These are phyloP conservation scores for Herpailurus yagouaroundi DNA, from an alignment of 2,113 vertebrate species.

Conservation along the genomic window DNA sequence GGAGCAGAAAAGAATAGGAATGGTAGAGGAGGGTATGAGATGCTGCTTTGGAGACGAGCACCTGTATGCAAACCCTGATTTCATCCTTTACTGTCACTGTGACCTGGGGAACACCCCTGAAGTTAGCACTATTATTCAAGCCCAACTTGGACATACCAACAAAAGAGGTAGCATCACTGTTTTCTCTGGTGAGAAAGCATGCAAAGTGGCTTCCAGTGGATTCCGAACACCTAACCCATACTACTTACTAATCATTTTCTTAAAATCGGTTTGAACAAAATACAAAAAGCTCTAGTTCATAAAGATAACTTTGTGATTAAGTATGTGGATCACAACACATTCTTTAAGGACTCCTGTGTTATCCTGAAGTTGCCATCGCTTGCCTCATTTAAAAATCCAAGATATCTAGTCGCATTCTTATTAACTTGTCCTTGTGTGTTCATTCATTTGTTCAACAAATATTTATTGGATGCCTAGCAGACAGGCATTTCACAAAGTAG, in stretches of 20 bases:
- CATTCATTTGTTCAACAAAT: conserved; percentile 14
- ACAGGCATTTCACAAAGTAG: conserved; percentile 13
- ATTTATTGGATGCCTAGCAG: not conserved
- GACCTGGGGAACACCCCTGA: not conserved
- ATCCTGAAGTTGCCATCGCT: not conserved
- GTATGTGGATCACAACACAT: not conserved
- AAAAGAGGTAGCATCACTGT: not conserved
- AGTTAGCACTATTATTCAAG: not conserved
- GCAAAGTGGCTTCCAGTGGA: not conserved
- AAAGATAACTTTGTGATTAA: conserved; percentile 47
- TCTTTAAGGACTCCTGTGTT: not conserved
- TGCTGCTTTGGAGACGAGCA: not conserved
- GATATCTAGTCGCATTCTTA: not conserved
- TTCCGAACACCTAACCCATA: not conserved
- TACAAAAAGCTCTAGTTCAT: conserved; percentile 3
- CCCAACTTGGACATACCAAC: not conserved
- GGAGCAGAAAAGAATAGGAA: not conserved
- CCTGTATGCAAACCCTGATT: not conserved
- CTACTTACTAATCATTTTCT: not conserved
- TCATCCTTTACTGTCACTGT: not conserved
- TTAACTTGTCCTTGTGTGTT: not conserved
- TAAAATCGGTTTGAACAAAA: conserved; percentile 1
- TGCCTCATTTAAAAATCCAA: conserved; percentile 35
- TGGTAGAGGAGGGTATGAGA: not conserved
- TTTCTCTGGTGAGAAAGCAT: not conserved